These are phyloP conservation scores for Stenchaetothrips biformis DNA, from an alignment of 2,888 invertebrate genomes.

Conservation along the genomic window DNA sequence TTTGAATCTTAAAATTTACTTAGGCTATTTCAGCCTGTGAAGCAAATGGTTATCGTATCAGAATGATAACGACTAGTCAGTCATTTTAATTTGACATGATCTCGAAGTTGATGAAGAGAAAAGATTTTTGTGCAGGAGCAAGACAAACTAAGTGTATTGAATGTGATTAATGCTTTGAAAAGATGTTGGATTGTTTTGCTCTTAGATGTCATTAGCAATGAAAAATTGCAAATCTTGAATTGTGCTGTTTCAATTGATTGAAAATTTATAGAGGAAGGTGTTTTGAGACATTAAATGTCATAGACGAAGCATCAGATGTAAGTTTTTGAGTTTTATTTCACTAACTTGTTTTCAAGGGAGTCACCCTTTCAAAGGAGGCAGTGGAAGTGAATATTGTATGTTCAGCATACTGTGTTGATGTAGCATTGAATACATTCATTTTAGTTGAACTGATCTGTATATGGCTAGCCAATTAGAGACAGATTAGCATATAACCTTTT, in stretches of 20 bases:
- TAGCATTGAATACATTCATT: no score
- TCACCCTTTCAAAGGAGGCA: no score
- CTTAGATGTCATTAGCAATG: background rate
- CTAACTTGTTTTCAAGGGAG: no score
- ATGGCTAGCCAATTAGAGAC: no score
- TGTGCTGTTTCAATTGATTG: background rate
- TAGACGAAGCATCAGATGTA: background rate
- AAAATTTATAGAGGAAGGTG: background rate
- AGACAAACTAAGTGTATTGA: background rate
- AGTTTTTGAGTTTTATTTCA: background rate
- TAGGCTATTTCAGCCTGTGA: background rate
- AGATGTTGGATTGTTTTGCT: background rate
- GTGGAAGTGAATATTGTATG: no score
- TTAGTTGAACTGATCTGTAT: no score
- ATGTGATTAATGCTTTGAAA: background rate
- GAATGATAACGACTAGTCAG: background rate
- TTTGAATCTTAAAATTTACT: background rate
- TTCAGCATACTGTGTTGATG: no score
- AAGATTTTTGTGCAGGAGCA: background rate
- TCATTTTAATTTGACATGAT: slow-evolving; percentile 10
- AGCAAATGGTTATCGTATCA: background rate
- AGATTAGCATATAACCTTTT: no score
- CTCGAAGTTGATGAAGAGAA: background rate
- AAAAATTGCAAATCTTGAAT: background rate
- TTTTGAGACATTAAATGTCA: no score